Conservation (phyloP, 1,140 invertebrate species). For the Octopus sinensis region DNA sequence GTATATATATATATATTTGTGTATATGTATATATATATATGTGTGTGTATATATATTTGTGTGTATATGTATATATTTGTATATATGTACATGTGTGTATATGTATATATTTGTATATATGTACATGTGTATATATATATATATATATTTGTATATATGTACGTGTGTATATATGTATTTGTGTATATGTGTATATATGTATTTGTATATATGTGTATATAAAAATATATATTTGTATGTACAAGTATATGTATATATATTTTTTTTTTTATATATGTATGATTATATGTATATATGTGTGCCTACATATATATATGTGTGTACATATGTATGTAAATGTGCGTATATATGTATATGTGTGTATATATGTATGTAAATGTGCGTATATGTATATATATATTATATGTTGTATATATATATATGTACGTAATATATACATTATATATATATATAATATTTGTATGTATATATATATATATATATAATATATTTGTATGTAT, state of each 20-base stretch:
- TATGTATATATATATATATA: background rate
- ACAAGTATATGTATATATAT: background rate
- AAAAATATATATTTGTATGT: background rate
- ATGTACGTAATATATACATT: background rate
- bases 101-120: background rate
- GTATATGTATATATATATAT: background rate
- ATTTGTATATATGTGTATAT: background rate
- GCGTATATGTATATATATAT: background rate
- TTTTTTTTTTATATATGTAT: background rate
- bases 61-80: background rate
- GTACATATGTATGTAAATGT: background rate
- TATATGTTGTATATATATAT: background rate
- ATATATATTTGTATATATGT: background rate
- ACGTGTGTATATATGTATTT: background rate
- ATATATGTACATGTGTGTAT: background rate
- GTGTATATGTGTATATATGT: background rate
- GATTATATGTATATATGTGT: background rate
- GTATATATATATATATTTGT: background rate
- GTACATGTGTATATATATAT: background rate
- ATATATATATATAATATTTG: no score
- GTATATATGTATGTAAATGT: background rate
- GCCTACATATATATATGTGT: background rate
- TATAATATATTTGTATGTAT: background rate
- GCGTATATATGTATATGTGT: constrained; percentile 1
- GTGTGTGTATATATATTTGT: background rate